phyloP scores from a whole-genome alignment of 2,888 invertebrate genomes.

The Caenorhabditis japonica region DNA sequence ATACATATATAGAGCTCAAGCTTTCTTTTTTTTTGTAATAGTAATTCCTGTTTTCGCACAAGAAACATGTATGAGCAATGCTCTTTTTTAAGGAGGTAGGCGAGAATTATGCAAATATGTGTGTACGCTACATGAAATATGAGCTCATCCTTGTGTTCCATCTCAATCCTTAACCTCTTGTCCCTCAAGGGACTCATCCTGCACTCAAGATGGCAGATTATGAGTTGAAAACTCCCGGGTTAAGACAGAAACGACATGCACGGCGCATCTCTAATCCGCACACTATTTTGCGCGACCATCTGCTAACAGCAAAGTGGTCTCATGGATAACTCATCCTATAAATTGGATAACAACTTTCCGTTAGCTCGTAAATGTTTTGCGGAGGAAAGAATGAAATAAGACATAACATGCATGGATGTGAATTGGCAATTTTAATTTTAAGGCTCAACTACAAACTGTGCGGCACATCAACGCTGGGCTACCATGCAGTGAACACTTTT shows the following conservation, averaged over 20 bases:
- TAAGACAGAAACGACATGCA: constrained; percentile 35
- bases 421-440: too few relatives aligned
- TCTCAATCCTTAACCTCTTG: constrained; percentile 9
- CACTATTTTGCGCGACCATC: constrained; percentile 23
- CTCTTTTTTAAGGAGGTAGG: too few relatives aligned
- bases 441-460: constrained; percentile 81
- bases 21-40: neutral
- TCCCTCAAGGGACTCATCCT: constrained; percentile 48
- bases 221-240: constrained; percentile 43
- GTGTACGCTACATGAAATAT: constrained; percentile 37
- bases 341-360: constrained; percentile 44
- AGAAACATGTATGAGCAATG: too few relatives aligned
- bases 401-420: too few relatives aligned
- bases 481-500: constrained; percentile 85
- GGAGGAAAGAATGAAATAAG: constrained; percentile 23
- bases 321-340: constrained; percentile 50
- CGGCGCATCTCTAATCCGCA: constrained; percentile 12
- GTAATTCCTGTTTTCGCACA: neutral
- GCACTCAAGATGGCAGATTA: constrained; percentile 47
- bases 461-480: constrained; percentile 79
- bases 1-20: too few relatives aligned
- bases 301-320: constrained; percentile 34
- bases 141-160: constrained; percentile 32
- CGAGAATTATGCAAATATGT: constrained; percentile 50
- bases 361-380: constrained; percentile 41